These are phyloP conservation scores for Drosophila longiperda DNA, from an alignment of 2,888 invertebrate species.

Conservation along the genomic window DNA sequence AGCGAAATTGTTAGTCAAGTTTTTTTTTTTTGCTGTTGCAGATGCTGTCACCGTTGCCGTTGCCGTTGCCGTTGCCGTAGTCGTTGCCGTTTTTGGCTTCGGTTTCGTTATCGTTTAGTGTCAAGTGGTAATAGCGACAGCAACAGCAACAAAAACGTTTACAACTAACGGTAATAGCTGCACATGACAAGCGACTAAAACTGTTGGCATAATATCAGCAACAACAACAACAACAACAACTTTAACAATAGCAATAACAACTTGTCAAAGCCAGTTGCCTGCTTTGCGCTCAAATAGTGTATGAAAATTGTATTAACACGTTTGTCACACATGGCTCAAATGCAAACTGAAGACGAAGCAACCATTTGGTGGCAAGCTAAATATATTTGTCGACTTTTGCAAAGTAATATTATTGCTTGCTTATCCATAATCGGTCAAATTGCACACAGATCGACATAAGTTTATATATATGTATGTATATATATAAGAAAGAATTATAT, in stretches of 20 bases:
- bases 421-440: neutral
- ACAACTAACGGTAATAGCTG: conserved; percentile 77
- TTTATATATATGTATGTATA: too few relatives aligned
- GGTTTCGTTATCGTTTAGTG: conserved; percentile 80
- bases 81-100: conserved; percentile 43
- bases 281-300: conserved; percentile 13
- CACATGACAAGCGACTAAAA: conserved; percentile 74
- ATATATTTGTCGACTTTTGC: neutral
- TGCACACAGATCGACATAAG: too few relatives aligned
- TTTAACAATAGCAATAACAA: conserved; percentile 22
- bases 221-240: conserved; percentile 14
- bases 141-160: conserved; percentile 39
- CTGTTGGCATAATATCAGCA: conserved; percentile 61
- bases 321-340: conserved; percentile 17
- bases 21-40: conserved; percentile 26
- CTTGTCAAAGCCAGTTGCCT: conserved; percentile 59
- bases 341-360: neutral
- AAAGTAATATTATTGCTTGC: neutral
- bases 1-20: conserved; percentile 60
- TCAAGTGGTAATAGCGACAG: conserved; percentile 64
- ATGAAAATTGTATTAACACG: conserved; percentile 10
- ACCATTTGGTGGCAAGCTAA: neutral
- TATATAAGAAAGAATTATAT: neutral
- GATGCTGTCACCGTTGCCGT: conserved; percentile 35
- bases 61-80: conserved; percentile 22